These are phyloP conservation scores for Cacoxenus indagator DNA, from an alignment of 2,888 invertebrate genomes.

Conservation along the genomic window DNA sequence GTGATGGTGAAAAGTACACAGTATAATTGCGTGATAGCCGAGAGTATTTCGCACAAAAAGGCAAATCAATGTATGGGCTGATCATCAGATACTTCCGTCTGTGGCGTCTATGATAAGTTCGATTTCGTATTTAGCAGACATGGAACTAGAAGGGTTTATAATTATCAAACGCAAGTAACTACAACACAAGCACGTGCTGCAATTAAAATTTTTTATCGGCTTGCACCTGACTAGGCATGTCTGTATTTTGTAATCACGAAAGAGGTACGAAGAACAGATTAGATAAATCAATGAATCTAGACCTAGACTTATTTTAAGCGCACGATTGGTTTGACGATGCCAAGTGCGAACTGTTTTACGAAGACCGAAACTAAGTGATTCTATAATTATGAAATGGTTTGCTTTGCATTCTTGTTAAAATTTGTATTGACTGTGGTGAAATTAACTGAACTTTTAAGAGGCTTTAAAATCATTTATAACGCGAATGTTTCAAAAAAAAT, in stretches of 20 bases:
- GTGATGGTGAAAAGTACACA: neutral
- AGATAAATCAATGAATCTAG: neutral
- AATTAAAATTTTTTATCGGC: neutral
- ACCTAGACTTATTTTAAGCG: too few species aligned
- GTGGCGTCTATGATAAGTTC: neutral
- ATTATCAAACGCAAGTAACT: neutral
- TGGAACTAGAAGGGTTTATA: neutral
- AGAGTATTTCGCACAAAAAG: neutral
- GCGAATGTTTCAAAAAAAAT: too few species aligned
- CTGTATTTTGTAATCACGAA: neutral
- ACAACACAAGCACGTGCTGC: neutral
- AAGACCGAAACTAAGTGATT: too few species aligned
- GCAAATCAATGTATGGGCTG: neutral
- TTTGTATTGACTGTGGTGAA: too few species aligned
- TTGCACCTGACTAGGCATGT: neutral
- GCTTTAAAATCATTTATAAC: too few species aligned
- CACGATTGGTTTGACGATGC: too few species aligned
- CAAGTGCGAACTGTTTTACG: too few species aligned
- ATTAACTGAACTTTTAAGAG: too few species aligned
- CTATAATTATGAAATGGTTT: too few species aligned
- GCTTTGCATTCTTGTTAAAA: too few species aligned
- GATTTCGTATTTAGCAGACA: neutral
- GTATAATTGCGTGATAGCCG: too few species aligned
- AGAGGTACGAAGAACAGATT: neutral
- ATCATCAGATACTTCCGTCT: too few species aligned